phyloP scores from a whole-genome alignment of 2,113 vertebrate genomes.

The Sterna hirundo region DNA sequence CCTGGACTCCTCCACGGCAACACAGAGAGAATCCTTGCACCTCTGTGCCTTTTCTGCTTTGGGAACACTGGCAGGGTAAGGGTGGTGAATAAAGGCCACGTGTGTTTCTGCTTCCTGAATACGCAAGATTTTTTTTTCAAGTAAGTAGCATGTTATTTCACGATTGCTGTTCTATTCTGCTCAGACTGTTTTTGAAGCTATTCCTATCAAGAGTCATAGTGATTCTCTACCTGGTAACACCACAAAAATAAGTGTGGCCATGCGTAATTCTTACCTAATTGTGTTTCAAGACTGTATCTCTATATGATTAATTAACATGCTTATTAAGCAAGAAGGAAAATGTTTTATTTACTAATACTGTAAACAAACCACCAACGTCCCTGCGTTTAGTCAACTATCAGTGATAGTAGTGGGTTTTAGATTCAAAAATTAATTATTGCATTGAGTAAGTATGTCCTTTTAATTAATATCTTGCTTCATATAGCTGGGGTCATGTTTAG shows the following conservation, averaged over 20 bases:
- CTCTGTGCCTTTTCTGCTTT: not conserved
- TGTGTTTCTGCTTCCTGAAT: not conserved
- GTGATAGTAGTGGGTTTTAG: not conserved
- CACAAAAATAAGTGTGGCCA: not conserved
- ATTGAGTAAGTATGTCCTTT: not conserved
- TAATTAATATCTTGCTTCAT: not conserved
- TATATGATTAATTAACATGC: not conserved
- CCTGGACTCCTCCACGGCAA: not conserved
- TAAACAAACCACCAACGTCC: not conserved
- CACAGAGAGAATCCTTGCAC: not conserved
- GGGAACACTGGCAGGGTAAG: not conserved
- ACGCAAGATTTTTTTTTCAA: not conserved
- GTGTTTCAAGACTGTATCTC: not conserved
- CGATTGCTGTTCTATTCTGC: not conserved
- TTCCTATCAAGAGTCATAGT: not conserved
- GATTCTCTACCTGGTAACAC: not conserved
- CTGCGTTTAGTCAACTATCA: not conserved
- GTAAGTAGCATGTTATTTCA: not conserved
- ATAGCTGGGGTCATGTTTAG: not conserved
- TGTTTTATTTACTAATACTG: not conserved
- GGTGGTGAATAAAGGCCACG: not conserved
- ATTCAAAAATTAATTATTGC: not conserved
- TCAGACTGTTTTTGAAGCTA: not conserved
- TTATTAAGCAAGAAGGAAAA: not conserved
- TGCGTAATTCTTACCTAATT: not conserved